Base-by-base conservation (phyloP, 53 echinoderm and acorn worm species). In the Holothuria leucospilota region DNA sequence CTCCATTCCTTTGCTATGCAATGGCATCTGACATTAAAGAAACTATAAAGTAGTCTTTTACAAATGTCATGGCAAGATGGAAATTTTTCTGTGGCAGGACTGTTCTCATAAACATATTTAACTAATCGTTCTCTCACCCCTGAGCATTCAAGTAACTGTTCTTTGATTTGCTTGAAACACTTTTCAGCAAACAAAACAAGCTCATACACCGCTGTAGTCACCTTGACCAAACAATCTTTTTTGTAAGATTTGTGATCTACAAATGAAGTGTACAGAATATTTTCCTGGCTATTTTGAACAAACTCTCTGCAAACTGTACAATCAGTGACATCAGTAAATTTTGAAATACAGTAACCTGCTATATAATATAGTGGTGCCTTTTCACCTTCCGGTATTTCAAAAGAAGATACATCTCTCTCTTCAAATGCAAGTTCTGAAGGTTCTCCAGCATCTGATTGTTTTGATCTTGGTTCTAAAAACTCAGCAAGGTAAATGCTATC, bases 41-140 rank as follows among this genome's bases (percentile, higher is more conserved):
- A 63, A 63, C 64, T 63, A 63, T 13, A 9, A 63, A 63, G 64
- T 63, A 63, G 18, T 27, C 27, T 63, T 16, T 27, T 63, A 63
- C 64, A 63, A 20, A 63, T 63, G 18, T 63, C 64, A 71, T 71
- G 71, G 14, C 71, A 71, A 71, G 71, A 71, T 38, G 71, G 71
- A 71, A 71, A 71, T 71, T 13, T 39, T 71, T 29, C 18, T 71
- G 16, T 16, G 10, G 10, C 40, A 71, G 71, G 39, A 21, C 29
- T 13, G 18, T 71, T 71, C 20, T 71, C 41, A 39, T 24, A 9
- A 27, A 71, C 71, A 71, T 71, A 71, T 10, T 39, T 71, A 0
- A 71, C 71, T 29, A 71, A 71, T 38, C 42, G 7, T 71, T 39
- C 71, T 71, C 41, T 24, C 29, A 71, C 71, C 5, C 16, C 9